Percentiles rank a stretch among this genome's conserved stretches.
Evolutionary conservation across 1,140 invertebrate species (phyloP).

Genomic region (Oscheius sp.): DNA sequence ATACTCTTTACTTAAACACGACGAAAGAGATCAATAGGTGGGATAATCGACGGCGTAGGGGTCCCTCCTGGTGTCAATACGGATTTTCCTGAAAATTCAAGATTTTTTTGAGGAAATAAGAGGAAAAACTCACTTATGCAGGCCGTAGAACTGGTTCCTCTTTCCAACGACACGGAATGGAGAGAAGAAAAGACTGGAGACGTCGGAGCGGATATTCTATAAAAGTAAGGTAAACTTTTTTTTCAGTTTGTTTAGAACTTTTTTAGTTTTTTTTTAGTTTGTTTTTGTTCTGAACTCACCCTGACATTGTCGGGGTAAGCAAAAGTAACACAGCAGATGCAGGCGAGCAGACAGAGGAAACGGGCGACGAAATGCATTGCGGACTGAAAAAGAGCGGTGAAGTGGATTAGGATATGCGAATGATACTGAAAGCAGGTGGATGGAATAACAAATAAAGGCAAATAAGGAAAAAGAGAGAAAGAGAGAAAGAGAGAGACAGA

Average conservation of each 20-base stretch:
- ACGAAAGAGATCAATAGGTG: neutral
- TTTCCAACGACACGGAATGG: conserved; percentile 29
- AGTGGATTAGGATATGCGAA: no score
- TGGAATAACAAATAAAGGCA: no score
- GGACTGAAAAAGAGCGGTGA: neutral
- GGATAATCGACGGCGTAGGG: neutral
- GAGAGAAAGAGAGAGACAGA: no score
- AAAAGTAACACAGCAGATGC: neutral
- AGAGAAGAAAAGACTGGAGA: conserved; percentile 15
- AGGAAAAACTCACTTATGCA: conserved; percentile 14
- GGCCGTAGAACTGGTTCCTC: conserved; percentile 14
- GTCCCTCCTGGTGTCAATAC: neutral
- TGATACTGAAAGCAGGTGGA: no score
- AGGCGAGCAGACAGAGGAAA: neutral
- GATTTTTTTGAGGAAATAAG: neutral
- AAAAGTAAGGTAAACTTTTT: no score
- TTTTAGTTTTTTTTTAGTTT: neutral
- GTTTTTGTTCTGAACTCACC: neutral
- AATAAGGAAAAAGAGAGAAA: no score
- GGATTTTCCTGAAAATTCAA: neutral
- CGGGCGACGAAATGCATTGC: neutral
- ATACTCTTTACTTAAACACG: no score
- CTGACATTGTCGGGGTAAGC: neutral
- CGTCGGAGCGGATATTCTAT: conserved; percentile 12
- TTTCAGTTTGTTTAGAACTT: no score